These are phyloP conservation scores for Cyphomyrus discorhynchus DNA, from an alignment of 2,113 vertebrate species.

Conservation along the genomic window DNA sequence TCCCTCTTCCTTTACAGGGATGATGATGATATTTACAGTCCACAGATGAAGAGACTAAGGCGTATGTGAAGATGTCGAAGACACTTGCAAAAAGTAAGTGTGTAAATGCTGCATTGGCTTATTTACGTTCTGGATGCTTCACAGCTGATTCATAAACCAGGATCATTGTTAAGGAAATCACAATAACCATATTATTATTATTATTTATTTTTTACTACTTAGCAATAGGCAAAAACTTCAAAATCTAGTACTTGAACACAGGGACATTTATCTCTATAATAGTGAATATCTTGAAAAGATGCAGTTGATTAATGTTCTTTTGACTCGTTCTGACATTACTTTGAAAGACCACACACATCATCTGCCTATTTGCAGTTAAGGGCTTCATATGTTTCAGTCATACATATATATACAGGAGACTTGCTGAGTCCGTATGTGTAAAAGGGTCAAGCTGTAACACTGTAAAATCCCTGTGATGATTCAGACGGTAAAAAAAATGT, in stretches of 20 bases:
- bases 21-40: conserved; percentile 32
- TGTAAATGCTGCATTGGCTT: neutral
- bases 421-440: neutral
- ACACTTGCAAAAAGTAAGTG: conserved; percentile 52
- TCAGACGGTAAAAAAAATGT: neutral
- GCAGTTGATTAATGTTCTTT: neutral
- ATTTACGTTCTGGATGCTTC: neutral
- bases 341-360: neutral
- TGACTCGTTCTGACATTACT: neutral
- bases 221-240: neutral
- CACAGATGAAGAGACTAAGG: conserved; percentile 41
- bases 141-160: neutral
- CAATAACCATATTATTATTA: neutral
- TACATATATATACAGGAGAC: neutral
- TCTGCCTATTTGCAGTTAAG: neutral
- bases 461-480: neutral
- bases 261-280: neutral
- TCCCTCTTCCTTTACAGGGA: conserved; percentile 24
- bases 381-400: neutral
- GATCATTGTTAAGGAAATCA: neutral
- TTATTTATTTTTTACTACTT: neutral
- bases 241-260: neutral
- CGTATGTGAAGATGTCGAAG: conserved; percentile 57
- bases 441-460: neutral
- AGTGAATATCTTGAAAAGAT: neutral